These are phyloP conservation scores for Tiliqua scincoides DNA, from an alignment of 2,113 vertebrate species.

Conservation along the genomic window DNA sequence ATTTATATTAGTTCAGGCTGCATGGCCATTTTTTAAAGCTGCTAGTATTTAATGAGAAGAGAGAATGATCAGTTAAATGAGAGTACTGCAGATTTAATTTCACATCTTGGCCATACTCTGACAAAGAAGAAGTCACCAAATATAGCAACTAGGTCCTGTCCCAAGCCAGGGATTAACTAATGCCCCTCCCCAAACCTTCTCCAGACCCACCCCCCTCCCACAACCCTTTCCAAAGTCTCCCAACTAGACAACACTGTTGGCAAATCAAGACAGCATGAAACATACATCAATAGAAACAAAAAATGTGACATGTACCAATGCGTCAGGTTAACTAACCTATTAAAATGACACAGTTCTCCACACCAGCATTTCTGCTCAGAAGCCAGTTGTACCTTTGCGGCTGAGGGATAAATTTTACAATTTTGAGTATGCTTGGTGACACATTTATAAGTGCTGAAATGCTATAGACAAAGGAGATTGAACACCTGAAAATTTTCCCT, in stretches of 20 bases:
- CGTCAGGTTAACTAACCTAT: slow-evolving; percentile 19
- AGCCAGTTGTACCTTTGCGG: slow-evolving; percentile 45
- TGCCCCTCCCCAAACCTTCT: slow-evolving; percentile 62
- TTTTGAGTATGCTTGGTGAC: slow-evolving; percentile 31
- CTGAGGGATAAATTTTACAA: not conserved
- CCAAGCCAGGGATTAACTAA: slow-evolving; percentile 74
- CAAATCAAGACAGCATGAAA: slow-evolving; percentile 72
- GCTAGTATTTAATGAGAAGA: slow-evolving; percentile 55
- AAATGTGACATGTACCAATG: slow-evolving; percentile 32
- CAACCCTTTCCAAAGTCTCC: slow-evolving; percentile 56
- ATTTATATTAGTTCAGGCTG: slow-evolving; percentile 46
- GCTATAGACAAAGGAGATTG: slow-evolving; percentile 35
- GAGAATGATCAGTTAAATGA: slow-evolving; percentile 73
- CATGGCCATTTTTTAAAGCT: slow-evolving; percentile 27
- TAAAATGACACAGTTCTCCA: not conserved
- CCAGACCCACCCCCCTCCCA: slow-evolving; percentile 36
- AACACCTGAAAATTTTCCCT: slow-evolving; percentile 30
- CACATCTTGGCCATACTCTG: slow-evolving; percentile 78
- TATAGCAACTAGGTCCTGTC: slow-evolving; percentile 63
- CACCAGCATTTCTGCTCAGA: not conserved
- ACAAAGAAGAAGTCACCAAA: slow-evolving; percentile 70
- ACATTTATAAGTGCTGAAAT: slow-evolving; percentile 26
- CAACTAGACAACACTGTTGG: slow-evolving; percentile 72
- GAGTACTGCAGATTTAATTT: slow-evolving; percentile 74
- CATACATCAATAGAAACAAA: slow-evolving; percentile 65